Evolutionary conservation across 2,113 vertebrate species (phyloP), one percentile per base, ranked within the genome.

Genomic region (Oncorhynchus keta): DNA sequence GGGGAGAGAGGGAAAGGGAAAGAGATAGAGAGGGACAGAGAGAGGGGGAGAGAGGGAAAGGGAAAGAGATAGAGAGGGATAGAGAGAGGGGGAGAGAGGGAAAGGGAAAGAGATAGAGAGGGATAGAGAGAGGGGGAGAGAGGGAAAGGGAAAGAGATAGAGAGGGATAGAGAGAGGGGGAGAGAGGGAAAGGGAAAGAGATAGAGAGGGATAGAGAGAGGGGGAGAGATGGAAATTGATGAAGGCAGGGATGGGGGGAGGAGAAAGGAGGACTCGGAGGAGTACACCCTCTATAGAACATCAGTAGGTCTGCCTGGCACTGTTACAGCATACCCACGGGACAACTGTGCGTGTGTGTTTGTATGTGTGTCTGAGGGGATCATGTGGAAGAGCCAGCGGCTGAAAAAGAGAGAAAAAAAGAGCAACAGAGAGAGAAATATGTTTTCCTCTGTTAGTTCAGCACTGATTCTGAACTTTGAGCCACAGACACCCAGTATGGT

Each of bases 351-450:
- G 24, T 67, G 65, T 32, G 65, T 67, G 28, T 13, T 11, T 30
- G 65, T 67, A 14, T 35, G 65, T 61, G 66, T 68, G 66, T 68
- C 12, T 68, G 66, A 16, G 1, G 26, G 24, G 22, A 9, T 16
- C 3, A 5, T 11, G 13, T 12, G 26, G 28, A 18, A 20, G 2
- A n/a, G n/a, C 59, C 59, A 61, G 59, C 59, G 59, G 59, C 5
- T 68, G 66, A 32, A 16, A 32, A 30, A 12, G 66, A 18, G 18
- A 26, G 13, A 35, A 24, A 16, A 28, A 32, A 28, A 13, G 70
- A 72, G 49, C 51, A n/a, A 71, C 39, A 73, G 12, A 76, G 67
- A 73, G 24, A 51, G 55, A 35, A 24, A 32, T 35, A 61, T 35
- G 68, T 28, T 16, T 39, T 66, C 64, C 13, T 26, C 22, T 66